phyloP scores from a whole-genome alignment of 2,888 invertebrate genomes.

The Tenthredo scrophulariae region DNA sequence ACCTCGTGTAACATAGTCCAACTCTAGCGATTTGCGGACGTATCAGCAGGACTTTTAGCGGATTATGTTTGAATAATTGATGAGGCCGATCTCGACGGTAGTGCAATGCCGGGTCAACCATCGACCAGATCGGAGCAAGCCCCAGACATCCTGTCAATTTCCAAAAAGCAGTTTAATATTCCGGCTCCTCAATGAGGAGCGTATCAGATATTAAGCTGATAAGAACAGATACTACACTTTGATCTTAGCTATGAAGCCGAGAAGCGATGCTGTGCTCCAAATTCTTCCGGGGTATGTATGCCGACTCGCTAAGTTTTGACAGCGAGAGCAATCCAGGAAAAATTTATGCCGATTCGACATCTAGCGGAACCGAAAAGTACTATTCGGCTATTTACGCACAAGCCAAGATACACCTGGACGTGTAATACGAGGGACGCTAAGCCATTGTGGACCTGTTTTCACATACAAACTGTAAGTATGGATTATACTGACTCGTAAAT shows the following conservation, averaged over 20 bases:
- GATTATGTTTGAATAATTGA: neutral
- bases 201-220: constrained; percentile 52
- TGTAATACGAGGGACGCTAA: neutral
- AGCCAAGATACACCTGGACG: neutral
- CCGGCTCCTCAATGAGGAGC: constrained; percentile 34
- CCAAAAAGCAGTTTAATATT: constrained; percentile 47
- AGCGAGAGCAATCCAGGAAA: neutral
- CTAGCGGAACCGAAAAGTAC: neutral
- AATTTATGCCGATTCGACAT: neutral
- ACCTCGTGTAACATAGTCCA: too few species aligned
- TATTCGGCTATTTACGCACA: neutral
- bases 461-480: too few species aligned
- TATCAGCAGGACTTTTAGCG: neutral
- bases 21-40: too few species aligned
- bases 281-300: neutral
- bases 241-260: constrained; percentile 42
- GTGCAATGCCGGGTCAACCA: constrained; percentile 32
- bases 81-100: constrained; percentile 13
- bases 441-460: neutral
- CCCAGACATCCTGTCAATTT: constrained; percentile 23
- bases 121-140: constrained; percentile 33
- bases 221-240: constrained; percentile 52
- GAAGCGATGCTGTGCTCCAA: neutral
- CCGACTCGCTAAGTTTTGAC: neutral
- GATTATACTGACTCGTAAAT: neutral